A percentile compares a stretch with the other conserved stretches of the same genome.
Conservation (phyloP, 1,140 invertebrate genomes). For the Sycophaga agraensis region DNA sequence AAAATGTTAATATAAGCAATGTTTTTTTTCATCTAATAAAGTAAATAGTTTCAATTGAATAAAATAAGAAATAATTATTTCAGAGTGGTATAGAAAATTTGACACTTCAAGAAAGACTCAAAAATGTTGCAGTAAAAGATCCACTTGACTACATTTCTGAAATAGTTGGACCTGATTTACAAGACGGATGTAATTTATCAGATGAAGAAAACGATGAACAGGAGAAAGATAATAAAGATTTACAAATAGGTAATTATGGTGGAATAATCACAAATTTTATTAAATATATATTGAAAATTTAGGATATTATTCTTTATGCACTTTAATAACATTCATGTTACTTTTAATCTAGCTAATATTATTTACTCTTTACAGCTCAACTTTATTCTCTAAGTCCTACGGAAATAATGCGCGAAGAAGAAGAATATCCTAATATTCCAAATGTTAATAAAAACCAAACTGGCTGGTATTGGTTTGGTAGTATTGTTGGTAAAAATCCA, state of each 20-base stretch:
- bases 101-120: conserved; percentile 55
- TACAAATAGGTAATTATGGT: conserved; percentile 51
- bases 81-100: conserved; percentile 49
- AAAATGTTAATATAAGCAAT: conserved; percentile 57
- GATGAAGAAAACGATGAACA: conserved; percentile 56
- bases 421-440: conserved; percentile 52
- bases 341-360: neutral
- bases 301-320: no score
- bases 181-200: conserved; percentile 57
- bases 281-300: neutral
- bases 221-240: conserved; percentile 44
- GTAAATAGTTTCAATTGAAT: neutral
- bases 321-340: no score
- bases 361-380: conserved; percentile 36
- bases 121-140: conserved; percentile 59
- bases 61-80: conserved; percentile 19
- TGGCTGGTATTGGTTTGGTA: conserved; percentile 81
- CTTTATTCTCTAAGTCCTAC: conserved; percentile 47
- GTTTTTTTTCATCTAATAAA: neutral
- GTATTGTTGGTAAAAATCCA: conserved; percentile 66
- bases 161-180: conserved; percentile 56
- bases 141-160: conserved; percentile 63
- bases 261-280: conserved; percentile 11
- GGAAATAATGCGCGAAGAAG: conserved; percentile 45
- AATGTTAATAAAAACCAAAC: conserved; percentile 65